Conservation (phyloP, 2,888 invertebrate genomes). For the Pantelozetes paolii region DNA sequence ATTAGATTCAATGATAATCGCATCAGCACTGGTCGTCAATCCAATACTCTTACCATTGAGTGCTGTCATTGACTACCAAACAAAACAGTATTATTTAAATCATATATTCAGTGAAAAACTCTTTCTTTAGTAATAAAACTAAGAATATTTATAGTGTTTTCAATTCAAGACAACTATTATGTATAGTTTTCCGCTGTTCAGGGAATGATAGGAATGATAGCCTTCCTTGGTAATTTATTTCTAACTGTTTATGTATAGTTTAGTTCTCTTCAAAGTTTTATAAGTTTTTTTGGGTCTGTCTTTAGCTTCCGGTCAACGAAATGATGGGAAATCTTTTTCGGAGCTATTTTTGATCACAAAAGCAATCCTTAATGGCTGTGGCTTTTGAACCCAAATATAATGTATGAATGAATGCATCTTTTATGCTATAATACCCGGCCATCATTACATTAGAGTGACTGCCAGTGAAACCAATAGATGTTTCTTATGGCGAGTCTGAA, state of each 20-base stretch:
- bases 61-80: not conserved
- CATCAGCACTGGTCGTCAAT: not conserved
- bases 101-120: not conserved
- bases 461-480: not conserved
- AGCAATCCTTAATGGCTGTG: not conserved
- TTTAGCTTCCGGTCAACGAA: constrained; percentile 28
- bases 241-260: not conserved
- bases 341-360: constrained; percentile 1
- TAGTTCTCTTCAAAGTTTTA: not conserved
- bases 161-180: not conserved
- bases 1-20: not conserved
- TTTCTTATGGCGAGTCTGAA: not conserved
- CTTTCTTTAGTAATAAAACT: not conserved
- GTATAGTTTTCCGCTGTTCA: not conserved
- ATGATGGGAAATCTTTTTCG: constrained; percentile 23
- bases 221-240: constrained; percentile 29
- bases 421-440: not conserved
- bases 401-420: not conserved
- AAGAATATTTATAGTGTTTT: not conserved
- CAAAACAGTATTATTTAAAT: not conserved
- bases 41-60: not conserved
- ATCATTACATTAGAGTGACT: not conserved
- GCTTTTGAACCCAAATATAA: not conserved
- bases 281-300: constrained; percentile 6
- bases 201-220: not conserved